These are phyloP conservation scores for Pseudorasbora parva DNA, from an alignment of 2,113 vertebrate genomes.

Conservation along the genomic window DNA sequence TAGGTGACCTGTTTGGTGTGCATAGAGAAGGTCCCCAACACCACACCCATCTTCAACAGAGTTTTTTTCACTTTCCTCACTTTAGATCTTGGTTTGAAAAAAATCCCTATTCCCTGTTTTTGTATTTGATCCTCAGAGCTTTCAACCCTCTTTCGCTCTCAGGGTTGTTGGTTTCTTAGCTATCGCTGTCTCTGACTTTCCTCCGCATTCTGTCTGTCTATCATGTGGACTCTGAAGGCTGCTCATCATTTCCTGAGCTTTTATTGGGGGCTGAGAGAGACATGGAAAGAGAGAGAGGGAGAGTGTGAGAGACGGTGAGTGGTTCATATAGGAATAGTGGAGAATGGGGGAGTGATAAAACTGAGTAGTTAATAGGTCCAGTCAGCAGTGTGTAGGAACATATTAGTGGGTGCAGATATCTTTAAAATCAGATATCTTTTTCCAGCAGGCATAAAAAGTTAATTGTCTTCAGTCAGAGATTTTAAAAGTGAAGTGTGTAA, in stretches of 20 bases:
- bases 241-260: constrained; percentile 33
- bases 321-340: constrained; percentile 5
- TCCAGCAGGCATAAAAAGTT: background rate
- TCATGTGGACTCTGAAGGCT: constrained; percentile 51
- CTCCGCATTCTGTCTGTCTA: constrained; percentile 26
- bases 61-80: background rate
- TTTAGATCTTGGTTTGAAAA: constrained; percentile 10
- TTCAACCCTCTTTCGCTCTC: background rate
- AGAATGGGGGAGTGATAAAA: background rate
- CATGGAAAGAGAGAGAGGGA: constrained; percentile 1
- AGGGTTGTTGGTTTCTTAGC: background rate
- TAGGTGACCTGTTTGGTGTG: constrained; percentile 60
- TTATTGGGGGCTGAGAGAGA: constrained; percentile 15
- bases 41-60: constrained; percentile 60
- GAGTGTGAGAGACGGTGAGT: constrained; percentile 8
- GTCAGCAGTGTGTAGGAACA: background rate
- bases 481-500: background rate
- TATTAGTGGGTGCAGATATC: background rate
- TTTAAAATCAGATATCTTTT: background rate
- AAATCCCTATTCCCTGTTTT: constrained; percentile 27
- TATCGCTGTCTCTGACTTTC: constrained; percentile 16
- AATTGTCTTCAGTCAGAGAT: background rate
- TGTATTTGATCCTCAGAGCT: constrained; percentile 22
- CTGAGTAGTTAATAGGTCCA: background rate
- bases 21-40: constrained; percentile 66